phyloP scores from a whole-genome alignment of 2,797 vertebrate species.

The Sandelia bainsii region DNA sequence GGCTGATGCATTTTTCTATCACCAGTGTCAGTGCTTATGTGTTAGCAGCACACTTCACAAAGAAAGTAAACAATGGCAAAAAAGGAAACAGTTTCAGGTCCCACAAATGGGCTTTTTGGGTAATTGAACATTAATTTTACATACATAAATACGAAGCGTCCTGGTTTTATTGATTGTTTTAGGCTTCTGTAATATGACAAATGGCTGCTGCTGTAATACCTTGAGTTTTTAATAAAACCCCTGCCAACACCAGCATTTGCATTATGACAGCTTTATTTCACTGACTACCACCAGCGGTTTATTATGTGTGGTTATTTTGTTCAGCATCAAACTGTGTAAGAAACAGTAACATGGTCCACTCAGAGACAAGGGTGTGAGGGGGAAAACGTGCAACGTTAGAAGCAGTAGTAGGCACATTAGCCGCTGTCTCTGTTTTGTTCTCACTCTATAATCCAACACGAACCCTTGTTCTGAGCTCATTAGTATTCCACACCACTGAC shows the following conservation, averaged over 20 bases:
- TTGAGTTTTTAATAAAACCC: background rate
- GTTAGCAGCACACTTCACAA: background rate
- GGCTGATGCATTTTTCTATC: background rate
- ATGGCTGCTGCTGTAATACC: background rate
- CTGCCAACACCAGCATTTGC: background rate
- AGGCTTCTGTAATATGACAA: background rate
- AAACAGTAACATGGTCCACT: background rate
- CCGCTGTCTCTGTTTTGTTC: background rate
- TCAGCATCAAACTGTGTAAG: background rate
- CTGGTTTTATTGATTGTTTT: background rate
- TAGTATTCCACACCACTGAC: background rate
- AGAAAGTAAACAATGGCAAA: no score
- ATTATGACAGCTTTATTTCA: background rate
- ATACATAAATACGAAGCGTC: background rate
- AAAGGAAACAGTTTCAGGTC: background rate
- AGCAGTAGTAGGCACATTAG: background rate
- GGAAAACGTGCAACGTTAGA: background rate
- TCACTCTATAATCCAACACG: background rate
- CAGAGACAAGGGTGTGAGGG: constrained; percentile 7
- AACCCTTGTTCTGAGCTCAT: background rate
- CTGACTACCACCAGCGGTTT: background rate
- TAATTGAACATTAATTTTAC: no score
- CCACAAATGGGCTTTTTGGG: no score
- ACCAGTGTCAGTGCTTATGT: no score
- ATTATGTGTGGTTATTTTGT: background rate